Evolutionary conservation across 2,888 invertebrate species (phyloP).

Genomic region (Bimastos eiseni): DNA sequence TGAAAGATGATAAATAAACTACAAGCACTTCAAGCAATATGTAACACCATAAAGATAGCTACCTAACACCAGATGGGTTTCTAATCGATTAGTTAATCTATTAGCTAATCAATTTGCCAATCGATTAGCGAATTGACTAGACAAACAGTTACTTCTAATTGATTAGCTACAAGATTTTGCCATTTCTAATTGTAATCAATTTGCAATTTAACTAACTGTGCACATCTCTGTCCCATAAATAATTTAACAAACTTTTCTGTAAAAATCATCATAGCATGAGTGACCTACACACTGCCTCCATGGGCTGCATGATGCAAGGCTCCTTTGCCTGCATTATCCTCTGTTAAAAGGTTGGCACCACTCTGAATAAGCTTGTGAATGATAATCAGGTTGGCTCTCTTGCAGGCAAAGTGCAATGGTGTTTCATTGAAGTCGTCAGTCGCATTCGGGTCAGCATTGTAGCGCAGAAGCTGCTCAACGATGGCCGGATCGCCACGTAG

Average conservation of each 20-base stretch:
- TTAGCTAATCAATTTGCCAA: too few relatives aligned
- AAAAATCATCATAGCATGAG: background rate
- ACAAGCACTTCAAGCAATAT: background rate
- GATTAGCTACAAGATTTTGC: too few relatives aligned
- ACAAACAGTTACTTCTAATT: too few relatives aligned
- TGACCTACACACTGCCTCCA: constrained; percentile 57
- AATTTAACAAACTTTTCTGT: background rate
- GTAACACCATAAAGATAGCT: background rate
- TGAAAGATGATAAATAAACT: background rate
- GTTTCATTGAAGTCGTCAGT: constrained; percentile 55
- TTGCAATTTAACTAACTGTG: too few relatives aligned
- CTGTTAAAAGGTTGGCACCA: constrained; percentile 50
- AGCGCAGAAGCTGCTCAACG: constrained; percentile 49
- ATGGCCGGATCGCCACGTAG: constrained; percentile 51
- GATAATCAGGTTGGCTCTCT: constrained; percentile 49
- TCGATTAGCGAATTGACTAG: too few relatives aligned
- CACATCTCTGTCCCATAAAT: too few relatives aligned
- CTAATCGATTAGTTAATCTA: too few relatives aligned
- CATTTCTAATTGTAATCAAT: too few relatives aligned
- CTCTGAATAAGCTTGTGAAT: constrained; percentile 51
- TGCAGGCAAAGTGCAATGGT: constrained; percentile 57
- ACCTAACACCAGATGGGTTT: too few relatives aligned
- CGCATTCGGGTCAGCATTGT: constrained; percentile 55
- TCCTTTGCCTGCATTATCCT: constrained; percentile 52
- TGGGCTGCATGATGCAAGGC: constrained; percentile 56